Conservation (phyloP, 2,113 vertebrate genomes). For the Gymnogyps californianus region DNA sequence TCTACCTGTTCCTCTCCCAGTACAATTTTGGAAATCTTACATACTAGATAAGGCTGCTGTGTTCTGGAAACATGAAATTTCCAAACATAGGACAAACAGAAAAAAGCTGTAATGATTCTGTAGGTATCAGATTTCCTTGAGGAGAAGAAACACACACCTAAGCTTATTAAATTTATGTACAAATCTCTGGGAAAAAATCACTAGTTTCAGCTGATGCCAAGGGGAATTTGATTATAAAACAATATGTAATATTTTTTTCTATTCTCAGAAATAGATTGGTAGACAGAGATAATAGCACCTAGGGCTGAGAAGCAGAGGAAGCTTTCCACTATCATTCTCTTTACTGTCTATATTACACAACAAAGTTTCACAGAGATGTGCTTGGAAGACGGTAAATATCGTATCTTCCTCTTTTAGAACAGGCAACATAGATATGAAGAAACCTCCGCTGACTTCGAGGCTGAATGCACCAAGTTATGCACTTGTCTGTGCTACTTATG, state of each 20-base stretch:
- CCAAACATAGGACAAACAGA: background rate
- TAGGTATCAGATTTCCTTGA: background rate
- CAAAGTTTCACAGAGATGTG: background rate
- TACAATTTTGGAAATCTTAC: background rate
- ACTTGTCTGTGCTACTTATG: background rate
- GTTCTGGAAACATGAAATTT: background rate
- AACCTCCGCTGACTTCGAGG: background rate
- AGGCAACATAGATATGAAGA: background rate
- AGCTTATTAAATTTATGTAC: background rate
- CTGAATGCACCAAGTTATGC: background rate
- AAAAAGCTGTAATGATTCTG: background rate
- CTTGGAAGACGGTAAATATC: background rate
- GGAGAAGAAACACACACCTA: background rate
- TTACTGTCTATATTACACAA: background rate
- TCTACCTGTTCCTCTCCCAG: background rate
- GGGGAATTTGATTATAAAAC: background rate
- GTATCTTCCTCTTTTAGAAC: background rate
- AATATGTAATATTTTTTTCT: background rate
- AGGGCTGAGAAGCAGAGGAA: background rate
- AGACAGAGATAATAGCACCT: background rate
- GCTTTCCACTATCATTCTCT: background rate
- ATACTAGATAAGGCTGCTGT: background rate
- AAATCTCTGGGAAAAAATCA: background rate
- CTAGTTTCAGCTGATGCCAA: background rate
- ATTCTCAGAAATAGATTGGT: background rate